Percentiles rank a stretch among this genome's conserved stretches.
phyloP scores from a whole-genome alignment of 2,888 invertebrate genomes.

The Ophraella communa region DNA sequence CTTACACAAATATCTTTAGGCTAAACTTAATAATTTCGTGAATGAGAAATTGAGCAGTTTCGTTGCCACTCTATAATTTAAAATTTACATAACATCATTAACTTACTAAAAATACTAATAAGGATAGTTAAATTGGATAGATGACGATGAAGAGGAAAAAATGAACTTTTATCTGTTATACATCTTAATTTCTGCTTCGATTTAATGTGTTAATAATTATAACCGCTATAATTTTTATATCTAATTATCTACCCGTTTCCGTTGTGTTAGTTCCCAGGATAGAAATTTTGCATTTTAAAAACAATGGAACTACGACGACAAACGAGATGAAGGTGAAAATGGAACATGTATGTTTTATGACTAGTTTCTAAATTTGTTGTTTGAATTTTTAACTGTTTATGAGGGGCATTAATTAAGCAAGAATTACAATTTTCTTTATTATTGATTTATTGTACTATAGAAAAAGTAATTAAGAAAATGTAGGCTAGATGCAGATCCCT shows the following conservation, averaged over 20 bases:
- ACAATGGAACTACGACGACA: constrained; percentile 35
- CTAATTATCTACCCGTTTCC: constrained; percentile 43
- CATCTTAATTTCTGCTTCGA: constrained; percentile 29
- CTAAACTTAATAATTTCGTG: background rate
- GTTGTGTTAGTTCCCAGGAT: constrained; percentile 43
- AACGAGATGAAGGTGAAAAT: constrained; percentile 13
- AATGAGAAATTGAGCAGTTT: background rate
- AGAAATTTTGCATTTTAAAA: constrained; percentile 40
- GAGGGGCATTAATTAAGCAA: constrained; percentile 8
- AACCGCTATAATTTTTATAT: constrained; percentile 42
- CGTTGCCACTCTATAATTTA: background rate
- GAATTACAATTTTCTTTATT: too few relatives aligned
- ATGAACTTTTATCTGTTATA: constrained; percentile 34
- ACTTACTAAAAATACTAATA: constrained; percentile 7
- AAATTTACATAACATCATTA: background rate
- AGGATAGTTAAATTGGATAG: constrained; percentile 6
- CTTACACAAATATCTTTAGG: background rate
- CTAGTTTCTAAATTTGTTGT: constrained; percentile 16
- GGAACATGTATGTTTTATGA: constrained; percentile 7
- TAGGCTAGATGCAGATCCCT: too few relatives aligned
- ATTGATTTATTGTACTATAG: too few relatives aligned
- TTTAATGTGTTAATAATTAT: constrained; percentile 45
- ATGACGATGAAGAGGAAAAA: constrained; percentile 26
- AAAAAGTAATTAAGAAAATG: too few relatives aligned
- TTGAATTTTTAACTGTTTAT: background rate